phyloP scores from a whole-genome alignment of 2,797 vertebrate species.

The Channallabes apus region DNA sequence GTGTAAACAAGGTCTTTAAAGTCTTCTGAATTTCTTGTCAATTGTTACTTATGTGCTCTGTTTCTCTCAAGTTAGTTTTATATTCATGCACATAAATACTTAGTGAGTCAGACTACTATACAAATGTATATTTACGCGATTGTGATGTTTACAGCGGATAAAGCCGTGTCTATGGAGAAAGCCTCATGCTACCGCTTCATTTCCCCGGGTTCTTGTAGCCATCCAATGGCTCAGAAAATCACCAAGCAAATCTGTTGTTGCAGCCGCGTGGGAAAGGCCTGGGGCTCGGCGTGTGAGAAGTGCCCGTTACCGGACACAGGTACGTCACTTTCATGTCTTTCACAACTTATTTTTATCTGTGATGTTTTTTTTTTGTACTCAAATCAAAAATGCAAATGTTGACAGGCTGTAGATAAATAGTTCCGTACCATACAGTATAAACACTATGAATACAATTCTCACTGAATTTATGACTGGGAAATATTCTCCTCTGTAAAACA shows the following conservation, averaged over 20 bases:
- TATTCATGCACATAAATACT: neutral
- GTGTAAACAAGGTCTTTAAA: neutral
- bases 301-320: constrained; percentile 77
- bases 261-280: constrained; percentile 79
- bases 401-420: neutral
- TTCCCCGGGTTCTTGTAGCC: constrained; percentile 65
- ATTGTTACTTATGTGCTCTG: neutral
- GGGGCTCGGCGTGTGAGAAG: constrained; percentile 72
- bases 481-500: neutral
- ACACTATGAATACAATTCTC: neutral
- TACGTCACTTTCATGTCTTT: constrained; percentile 48
- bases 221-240: constrained; percentile 73
- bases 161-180: constrained; percentile 73
- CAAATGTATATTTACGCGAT: neutral
- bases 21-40: neutral
- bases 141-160: constrained; percentile 69
- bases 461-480: neutral
- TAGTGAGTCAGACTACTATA: neutral
- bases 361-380: neutral
- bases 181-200: constrained; percentile 71
- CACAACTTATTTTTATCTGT: neutral
- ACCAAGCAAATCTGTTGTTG: constrained; percentile 84
- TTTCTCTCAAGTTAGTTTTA: neutral
- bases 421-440: neutral
- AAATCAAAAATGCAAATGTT: neutral